Base-by-base conservation (phyloP, 2,797 vertebrate genomes). In the Hydrolagus colliei region DNA sequence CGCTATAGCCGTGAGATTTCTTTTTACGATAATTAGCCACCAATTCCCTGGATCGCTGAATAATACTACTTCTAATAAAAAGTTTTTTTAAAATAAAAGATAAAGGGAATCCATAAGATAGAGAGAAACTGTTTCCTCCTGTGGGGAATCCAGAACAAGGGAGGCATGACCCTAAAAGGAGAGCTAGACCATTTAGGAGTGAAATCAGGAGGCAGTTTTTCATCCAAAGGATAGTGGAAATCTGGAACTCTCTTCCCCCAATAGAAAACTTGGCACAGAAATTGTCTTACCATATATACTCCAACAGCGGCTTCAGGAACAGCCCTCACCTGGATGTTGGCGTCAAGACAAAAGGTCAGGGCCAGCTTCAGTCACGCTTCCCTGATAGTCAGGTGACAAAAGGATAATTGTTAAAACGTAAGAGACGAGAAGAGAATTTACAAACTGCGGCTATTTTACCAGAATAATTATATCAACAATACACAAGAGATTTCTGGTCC, bases 351-450 rank as follows among this genome's bases (percentile, higher is more conserved):
- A 94, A 94, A 94, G 93, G 93, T 92, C 94, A 91, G 91, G 91
- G 92, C 92, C 79, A 95, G 93, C 93, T 93, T 94, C 94, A 93
- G 92, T 27, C 93, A 94, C 94, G 95, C 94, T 95, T 95, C 95
- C 95, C 95, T 97, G 94, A 96, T 96, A 96, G 95, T 96, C 96
- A 97, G 95, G 94, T 97, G 93, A 95, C 93, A 97, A 97, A 97
- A 96, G 95, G 94, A 96, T 84, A 84, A 68, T 84, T 71, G 79
- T 84, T 84, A 97, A 94, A 95, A 95, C 94, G 96, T 95, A 96
- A 96, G 93, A 96, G 90, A 96, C 90, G 94, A 92, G 93, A 92
- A 92, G 92, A 90, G 92, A 89, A 93, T 92, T 91, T 89, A 91
- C 88, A 93, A 90, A 91, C 93, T 94, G 92, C 93, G 93, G 94